Evolutionary conservation across 2,888 invertebrate genomes (phyloP).

Genomic region (Caenorhabditis imperialis): DNA sequence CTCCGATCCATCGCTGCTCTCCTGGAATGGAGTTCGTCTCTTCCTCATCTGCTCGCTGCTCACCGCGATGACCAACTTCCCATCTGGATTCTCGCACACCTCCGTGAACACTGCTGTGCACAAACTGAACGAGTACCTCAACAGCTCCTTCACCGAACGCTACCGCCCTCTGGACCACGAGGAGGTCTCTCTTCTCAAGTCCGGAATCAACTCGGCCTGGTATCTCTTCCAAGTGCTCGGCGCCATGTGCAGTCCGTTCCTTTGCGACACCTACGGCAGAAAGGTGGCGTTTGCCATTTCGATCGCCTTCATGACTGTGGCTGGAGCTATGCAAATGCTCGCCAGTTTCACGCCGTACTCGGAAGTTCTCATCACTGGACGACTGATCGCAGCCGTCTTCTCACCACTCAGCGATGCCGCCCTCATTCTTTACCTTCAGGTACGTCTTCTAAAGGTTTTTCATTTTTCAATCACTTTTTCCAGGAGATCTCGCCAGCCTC

Average conservation of each 20-base stretch:
- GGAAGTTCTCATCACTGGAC: slow-evolving; percentile 69
- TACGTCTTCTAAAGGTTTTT: slow-evolving; percentile 5
- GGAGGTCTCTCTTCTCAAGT: slow-evolving; percentile 62
- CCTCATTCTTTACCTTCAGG: slow-evolving; percentile 73
- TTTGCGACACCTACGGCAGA: slow-evolving; percentile 72
- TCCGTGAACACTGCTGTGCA: slow-evolving; percentile 73
- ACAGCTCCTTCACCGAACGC: slow-evolving; percentile 65
- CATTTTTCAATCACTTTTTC: slow-evolving; percentile 12
- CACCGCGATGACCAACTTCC: slow-evolving; percentile 75
- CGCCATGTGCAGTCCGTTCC: slow-evolving; percentile 67
- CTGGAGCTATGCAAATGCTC: slow-evolving; percentile 71
- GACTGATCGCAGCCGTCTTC: slow-evolving; percentile 73
- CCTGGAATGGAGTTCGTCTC: slow-evolving; percentile 59
- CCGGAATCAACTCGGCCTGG: slow-evolving; percentile 65
- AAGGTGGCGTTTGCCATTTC: slow-evolving; percentile 74
- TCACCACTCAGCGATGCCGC: slow-evolving; percentile 76
- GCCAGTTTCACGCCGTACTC: slow-evolving; percentile 73
- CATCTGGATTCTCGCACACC: slow-evolving; percentile 71
- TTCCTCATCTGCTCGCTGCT: slow-evolving; percentile 70
- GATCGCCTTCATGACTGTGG: slow-evolving; percentile 71
- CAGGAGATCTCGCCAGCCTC: slow-evolving; percentile 74
- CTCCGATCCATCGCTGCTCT: slow-evolving; percentile 52
- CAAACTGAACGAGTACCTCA: slow-evolving; percentile 69
- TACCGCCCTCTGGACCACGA: slow-evolving; percentile 58
- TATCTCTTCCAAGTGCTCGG: slow-evolving; percentile 75